Evolutionary conservation across 2,113 vertebrate species (phyloP).

Genomic region (Ciconia boyciana): DNA sequence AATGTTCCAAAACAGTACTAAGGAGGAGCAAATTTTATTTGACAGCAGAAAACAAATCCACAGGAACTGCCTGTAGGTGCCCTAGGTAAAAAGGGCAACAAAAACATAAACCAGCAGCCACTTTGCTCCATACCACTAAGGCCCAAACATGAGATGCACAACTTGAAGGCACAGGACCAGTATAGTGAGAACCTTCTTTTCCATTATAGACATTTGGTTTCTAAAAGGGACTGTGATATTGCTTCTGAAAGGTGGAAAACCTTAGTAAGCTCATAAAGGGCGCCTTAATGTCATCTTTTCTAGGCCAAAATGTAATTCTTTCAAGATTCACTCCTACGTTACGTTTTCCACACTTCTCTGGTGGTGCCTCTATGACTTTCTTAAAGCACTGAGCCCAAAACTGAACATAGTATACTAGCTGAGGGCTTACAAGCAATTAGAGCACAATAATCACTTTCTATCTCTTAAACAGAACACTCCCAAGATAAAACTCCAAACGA

Average conservation of each 20-base stretch:
- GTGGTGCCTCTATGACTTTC: background rate
- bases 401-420: background rate
- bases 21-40: background rate
- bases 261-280: background rate
- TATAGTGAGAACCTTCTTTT: background rate
- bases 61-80: background rate
- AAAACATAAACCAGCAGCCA: background rate
- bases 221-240: background rate
- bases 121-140: background rate
- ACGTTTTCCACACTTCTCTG: background rate
- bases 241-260: background rate
- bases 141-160: background rate
- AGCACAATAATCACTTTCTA: background rate
- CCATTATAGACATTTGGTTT: background rate
- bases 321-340: background rate
- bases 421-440: background rate
- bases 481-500: background rate
- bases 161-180: background rate
- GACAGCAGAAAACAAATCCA: background rate
- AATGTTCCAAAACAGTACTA: background rate
- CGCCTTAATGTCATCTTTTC: background rate
- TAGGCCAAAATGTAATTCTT: background rate
- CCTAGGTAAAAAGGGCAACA: background rate
- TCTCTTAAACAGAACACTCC: background rate
- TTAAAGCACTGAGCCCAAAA: background rate